Conservation (phyloP, 2,113 vertebrate species). For the Dermatemys mawii region DNA sequence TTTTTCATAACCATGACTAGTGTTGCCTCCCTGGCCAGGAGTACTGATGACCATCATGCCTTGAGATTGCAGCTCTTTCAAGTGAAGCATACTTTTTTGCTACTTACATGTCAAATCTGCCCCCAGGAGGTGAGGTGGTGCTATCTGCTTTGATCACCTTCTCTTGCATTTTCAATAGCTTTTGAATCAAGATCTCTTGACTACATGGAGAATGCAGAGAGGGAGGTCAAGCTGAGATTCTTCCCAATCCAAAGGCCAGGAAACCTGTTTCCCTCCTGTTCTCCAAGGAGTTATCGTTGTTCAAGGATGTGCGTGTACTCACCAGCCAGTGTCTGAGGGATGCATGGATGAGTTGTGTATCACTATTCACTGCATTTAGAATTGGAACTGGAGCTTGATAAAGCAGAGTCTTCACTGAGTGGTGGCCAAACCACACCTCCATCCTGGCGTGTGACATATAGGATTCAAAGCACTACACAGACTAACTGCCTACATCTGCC, state of each 20-base stretch:
- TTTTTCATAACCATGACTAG: constrained; percentile 6
- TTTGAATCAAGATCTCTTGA: constrained; percentile 51
- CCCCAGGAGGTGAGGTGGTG: constrained; percentile 63
- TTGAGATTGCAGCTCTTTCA: background rate
- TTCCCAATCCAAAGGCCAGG: background rate
- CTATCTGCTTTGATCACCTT: constrained; percentile 64
- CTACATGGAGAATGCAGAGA: constrained; percentile 28
- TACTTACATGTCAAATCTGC: constrained; percentile 52
- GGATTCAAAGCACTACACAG: constrained; percentile 1
- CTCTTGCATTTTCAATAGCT: constrained; percentile 68
- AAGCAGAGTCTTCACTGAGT: constrained; percentile 52
- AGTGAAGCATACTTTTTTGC: background rate
- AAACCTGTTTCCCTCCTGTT: background rate
- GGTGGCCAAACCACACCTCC: constrained; percentile 69
- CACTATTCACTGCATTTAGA: constrained; percentile 38
- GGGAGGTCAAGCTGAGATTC: constrained; percentile 61
- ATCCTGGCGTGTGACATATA: background rate
- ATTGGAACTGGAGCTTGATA: constrained; percentile 51
- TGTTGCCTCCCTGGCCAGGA: background rate
- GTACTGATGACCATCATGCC: background rate
- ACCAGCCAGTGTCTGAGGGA: constrained; percentile 39
- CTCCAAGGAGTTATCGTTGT: background rate
- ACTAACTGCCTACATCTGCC: background rate
- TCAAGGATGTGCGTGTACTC: constrained; percentile 19
- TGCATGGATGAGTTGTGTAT: constrained; percentile 63